A percentile compares a stretch with the other conserved stretches of the same genome.
Conservation (phyloP, 2,797 vertebrate genomes). For the Sciaenops ocellatus region DNA sequence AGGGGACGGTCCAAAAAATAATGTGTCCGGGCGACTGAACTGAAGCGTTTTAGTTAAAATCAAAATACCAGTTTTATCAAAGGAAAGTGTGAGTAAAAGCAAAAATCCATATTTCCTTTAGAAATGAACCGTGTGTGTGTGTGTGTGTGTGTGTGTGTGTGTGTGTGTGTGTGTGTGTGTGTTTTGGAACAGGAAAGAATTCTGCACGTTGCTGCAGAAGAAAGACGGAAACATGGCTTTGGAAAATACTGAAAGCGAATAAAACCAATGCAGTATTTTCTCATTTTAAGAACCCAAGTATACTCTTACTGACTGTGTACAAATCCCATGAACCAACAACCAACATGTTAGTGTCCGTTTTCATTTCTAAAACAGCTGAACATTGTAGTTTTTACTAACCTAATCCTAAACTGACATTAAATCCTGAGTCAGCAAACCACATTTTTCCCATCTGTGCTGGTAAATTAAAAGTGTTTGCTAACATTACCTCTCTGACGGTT, state of each 20-base stretch:
- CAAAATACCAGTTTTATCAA: constrained; percentile 49
- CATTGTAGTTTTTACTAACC: not conserved
- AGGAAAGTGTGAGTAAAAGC: not conserved
- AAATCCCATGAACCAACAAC: not conserved
- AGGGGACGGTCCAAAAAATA: constrained; percentile 77
- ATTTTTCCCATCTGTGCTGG: not conserved
- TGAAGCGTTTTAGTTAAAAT: constrained; percentile 66
- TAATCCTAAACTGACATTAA: not conserved
- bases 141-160: too few species aligned
- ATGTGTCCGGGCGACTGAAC: constrained; percentile 71
- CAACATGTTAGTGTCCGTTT: not conserved
- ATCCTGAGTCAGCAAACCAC: not conserved
- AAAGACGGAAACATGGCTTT: not conserved
- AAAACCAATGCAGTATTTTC: not conserved
- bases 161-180: too few species aligned
- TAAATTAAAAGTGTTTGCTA: not conserved
- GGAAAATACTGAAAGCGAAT: not conserved
- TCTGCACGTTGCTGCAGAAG: not conserved
- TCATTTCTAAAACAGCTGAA: not conserved
- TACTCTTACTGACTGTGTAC: too few species aligned
- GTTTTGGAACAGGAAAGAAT: not conserved
- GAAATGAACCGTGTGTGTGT: not conserved
- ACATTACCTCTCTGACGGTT: not conserved
- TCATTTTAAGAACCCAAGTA: not conserved
- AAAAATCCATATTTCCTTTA: not conserved